Percentiles rank a stretch among this genome's conserved stretches.
These are phyloP conservation scores for Darevskia nairensis DNA, from an alignment of 2,797 vertebrate species.

Conservation along the genomic window DNA sequence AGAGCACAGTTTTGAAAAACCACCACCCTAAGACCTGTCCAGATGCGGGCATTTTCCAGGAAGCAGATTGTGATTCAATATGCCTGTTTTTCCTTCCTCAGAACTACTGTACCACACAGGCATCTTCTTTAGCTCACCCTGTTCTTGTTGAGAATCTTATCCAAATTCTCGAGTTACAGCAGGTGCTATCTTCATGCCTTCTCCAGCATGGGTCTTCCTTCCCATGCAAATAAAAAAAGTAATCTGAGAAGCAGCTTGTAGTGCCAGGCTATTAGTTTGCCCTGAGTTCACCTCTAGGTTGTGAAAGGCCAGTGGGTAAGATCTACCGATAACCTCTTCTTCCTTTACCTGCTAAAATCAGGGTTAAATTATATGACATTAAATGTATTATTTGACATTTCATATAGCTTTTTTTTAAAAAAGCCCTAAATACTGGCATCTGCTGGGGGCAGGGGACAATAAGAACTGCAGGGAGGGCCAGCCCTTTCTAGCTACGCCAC, in stretches of 20 bases:
- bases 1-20: neutral
- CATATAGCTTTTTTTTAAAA: neutral
- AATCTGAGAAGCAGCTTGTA: neutral
- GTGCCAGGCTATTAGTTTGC: neutral
- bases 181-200: neutral
- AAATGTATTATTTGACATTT: neutral
- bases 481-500: neutral
- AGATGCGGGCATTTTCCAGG: neutral
- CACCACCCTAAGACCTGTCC: neutral
- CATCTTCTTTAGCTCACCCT: neutral
- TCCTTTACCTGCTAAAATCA: neutral
- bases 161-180: slow-evolving; percentile 7
- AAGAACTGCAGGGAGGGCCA: neutral
- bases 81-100: neutral
- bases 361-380: neutral
- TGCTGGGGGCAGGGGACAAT: neutral
- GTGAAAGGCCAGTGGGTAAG: neutral
- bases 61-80: too few species aligned
- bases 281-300: neutral
- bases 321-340: neutral
- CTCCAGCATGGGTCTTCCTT: neutral
- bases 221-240: slow-evolving; percentile 9
- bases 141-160: slow-evolving; percentile 9
- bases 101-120: too few species aligned
- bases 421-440: neutral